Evolutionary conservation across 2,797 vertebrate species (phyloP).

Genomic region (Tragopan temminckii): DNA sequence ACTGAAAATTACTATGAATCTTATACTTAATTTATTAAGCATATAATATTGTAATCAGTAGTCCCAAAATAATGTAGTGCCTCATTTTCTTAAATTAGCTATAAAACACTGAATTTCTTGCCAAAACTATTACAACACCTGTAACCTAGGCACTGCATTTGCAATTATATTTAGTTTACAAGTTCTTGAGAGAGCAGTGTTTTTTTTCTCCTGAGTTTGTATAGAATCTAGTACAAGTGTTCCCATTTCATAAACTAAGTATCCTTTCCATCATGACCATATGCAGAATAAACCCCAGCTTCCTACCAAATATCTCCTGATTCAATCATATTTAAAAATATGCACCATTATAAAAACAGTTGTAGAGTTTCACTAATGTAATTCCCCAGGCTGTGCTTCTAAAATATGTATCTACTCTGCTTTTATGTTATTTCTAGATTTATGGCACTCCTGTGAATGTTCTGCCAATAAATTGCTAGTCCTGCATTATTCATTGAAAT

Average conservation of each 20-base stretch:
- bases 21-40: neutral
- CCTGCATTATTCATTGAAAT: slow-evolving; percentile 71
- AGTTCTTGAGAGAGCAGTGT: neutral
- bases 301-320: neutral
- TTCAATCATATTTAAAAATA: slow-evolving; percentile 51
- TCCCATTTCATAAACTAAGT: neutral
- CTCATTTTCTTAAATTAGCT: neutral
- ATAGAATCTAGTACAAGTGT: neutral
- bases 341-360: neutral
- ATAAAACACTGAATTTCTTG: neutral
- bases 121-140: neutral
- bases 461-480: slow-evolving; percentile 63
- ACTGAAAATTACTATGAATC: neutral
- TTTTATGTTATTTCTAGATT: slow-evolving; percentile 64
- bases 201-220: neutral
- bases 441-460: slow-evolving; percentile 32
- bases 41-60: neutral
- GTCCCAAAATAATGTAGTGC: neutral
- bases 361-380: neutral
- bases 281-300: neutral
- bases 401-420: slow-evolving; percentile 58
- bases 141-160: neutral
- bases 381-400: slow-evolving; percentile 42
- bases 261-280: neutral
- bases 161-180: neutral